Evolutionary conservation across 2,113 vertebrate genomes (phyloP), one percentile per base, ranked within the genome.

Genomic region (Cariama cristata): DNA sequence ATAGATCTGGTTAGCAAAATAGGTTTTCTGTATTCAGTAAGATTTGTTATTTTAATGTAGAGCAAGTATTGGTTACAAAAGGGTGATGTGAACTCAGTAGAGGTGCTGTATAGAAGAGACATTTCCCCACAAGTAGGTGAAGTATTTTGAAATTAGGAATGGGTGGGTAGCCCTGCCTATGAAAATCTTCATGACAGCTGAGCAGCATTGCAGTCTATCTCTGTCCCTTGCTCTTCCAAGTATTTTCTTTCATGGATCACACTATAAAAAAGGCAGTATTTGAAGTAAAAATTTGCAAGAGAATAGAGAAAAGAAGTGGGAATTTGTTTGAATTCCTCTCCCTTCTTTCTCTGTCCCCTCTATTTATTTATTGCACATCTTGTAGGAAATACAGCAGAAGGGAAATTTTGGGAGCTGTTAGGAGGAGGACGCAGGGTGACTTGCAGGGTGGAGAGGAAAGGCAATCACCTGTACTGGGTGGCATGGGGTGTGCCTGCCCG

Each of bases 391-490:
- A 67, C 17, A 93, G 71, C 33, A 90, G 79, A 89, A 91, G 42
- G 47, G 42, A 86, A 50, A 59, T 72, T 67, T 63, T 71, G 49
- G 49, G 44, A 91, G 18, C 66, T 4, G 0, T 58, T 81, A 59
- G 79, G 38, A 79, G 83, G 47, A 81, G 66, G 24, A 16, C 45
- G 12, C 11, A 0, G 1, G 7, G 32, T 64, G 83, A 33, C 49
- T 93, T 91, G 94, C 86, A 68, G 73, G 14, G 28, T 58, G 49
- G 76, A 53, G 40, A 21, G 77, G 59, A 96, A 76, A 58, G 62
- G 32, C 77, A 66, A 87, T 91, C 86, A 96, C 91, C 58, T 55
- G 35, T 50, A 35, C 74, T 88, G 77, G 83, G 89, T 85, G 91
- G 80, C 94, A 94, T 38, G 73, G 53, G 3, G 16, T n/a, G 33